Evolutionary conservation across 92 coral and sea anemone genomes (phyloP).

Genomic region (Virgularia gustaviana): DNA sequence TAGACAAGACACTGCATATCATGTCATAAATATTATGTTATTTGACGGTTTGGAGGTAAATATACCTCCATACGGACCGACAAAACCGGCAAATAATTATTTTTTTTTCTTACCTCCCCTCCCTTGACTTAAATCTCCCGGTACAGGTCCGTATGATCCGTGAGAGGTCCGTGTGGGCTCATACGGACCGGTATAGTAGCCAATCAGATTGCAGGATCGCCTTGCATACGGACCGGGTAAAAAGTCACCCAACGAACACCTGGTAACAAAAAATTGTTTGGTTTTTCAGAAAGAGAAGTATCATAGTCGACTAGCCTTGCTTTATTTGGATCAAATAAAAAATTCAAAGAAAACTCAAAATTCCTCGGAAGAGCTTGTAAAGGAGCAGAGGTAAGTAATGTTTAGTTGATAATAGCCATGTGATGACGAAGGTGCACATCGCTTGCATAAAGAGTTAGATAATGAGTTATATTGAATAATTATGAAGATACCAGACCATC

Average conservation of each 20-base stretch:
- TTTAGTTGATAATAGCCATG: too few relatives aligned
- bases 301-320: constrained; percentile 80
- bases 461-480: too few relatives aligned
- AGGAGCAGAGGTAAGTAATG: constrained; percentile 60
- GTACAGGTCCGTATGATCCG: too few relatives aligned
- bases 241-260: neutral
- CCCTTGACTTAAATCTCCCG: too few relatives aligned
- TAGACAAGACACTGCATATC: neutral
- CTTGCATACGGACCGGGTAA: too few relatives aligned
- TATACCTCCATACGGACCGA: too few relatives aligned
- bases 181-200: too few relatives aligned
- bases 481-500: too few relatives aligned
- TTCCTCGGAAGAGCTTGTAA: constrained; percentile 62
- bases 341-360: constrained; percentile 67
- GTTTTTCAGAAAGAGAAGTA: constrained; percentile 84
- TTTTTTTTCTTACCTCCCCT: neutral
- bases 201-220: too few relatives aligned
- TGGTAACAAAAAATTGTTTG: neutral
- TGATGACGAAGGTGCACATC: too few relatives aligned
- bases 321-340: constrained; percentile 76
- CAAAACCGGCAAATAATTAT: neutral
- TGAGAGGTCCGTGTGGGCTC: too few relatives aligned
- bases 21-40: neutral
- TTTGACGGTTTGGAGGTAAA: neutral
- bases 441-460: too few relatives aligned